A percentile compares a stretch with the other conserved stretches of the same genome.
Evolutionary conservation across 53 echinoderm and acorn worm species (phyloP).

Genomic region (Stichopus horrens): DNA sequence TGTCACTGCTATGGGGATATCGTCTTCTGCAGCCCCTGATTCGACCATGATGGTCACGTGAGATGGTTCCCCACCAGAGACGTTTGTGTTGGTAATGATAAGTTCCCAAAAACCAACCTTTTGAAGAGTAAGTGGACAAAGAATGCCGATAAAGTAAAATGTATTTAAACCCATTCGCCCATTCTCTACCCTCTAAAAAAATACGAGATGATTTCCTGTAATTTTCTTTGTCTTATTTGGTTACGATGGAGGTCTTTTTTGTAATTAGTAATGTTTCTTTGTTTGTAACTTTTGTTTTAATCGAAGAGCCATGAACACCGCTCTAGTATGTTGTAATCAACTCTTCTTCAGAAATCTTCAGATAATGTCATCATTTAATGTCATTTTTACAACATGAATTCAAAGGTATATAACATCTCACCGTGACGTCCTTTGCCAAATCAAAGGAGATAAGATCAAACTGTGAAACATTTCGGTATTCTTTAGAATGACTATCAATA

Average conservation of each 20-base stretch:
- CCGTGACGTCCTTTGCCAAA: slow-evolving; percentile 5
- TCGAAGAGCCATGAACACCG: no score
- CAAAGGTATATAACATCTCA: background rate
- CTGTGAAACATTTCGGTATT: slow-evolving; percentile 23
- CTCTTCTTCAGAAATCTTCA: no score
- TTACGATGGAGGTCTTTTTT: background rate
- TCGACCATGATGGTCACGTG: slow-evolving; percentile 54
- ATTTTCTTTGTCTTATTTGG: background rate
- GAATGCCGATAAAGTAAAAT: background rate
- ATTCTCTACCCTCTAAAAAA: background rate
- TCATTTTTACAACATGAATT: no score
- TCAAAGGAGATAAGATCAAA: slow-evolving; percentile 37
- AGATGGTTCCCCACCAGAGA: slow-evolving; percentile 19
- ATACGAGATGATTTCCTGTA: background rate
- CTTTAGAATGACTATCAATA: background rate
- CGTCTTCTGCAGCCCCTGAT: slow-evolving; percentile 48
- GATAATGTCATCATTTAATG: no score
- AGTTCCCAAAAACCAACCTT: slow-evolving; percentile 42
- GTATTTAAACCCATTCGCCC: no score
- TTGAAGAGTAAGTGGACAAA: background rate
- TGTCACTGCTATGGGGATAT: slow-evolving; percentile 69
- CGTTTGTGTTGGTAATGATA: slow-evolving; percentile 23
- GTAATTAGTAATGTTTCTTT: background rate
- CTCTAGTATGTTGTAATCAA: no score
- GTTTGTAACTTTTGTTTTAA: no score